phyloP scores from a whole-genome alignment of 1,140 invertebrate genomes.

The Brachionus manjavacas region DNA sequence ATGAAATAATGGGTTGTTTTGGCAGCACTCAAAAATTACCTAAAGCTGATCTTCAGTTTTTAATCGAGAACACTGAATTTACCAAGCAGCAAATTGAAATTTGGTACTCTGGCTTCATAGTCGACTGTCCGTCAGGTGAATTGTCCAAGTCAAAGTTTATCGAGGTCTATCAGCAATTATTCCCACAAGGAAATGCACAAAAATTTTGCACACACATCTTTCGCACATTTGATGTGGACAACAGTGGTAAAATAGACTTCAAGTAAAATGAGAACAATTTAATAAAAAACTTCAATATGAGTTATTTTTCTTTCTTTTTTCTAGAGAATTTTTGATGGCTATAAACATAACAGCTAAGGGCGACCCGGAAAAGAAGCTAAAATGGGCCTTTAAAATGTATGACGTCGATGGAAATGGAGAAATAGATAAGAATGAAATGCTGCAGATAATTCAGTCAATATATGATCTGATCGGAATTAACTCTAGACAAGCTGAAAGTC shows the following conservation, averaged over 20 bases:
- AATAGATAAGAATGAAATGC: slow-evolving; percentile 83
- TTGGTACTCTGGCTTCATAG: slow-evolving; percentile 33
- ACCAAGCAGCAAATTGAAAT: slow-evolving; percentile 69
- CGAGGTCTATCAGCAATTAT: slow-evolving; percentile 91
- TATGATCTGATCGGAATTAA: slow-evolving; percentile 40
- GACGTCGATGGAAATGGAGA: slow-evolving; percentile 99
- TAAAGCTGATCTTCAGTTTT: slow-evolving; percentile 55
- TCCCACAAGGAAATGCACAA: slow-evolving; percentile 93
- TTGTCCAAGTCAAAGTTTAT: slow-evolving; percentile 96
- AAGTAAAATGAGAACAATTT: slow-evolving; percentile 46
- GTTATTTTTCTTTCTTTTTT: neutral
- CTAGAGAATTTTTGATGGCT: slow-evolving; percentile 85
- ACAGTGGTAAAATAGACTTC: slow-evolving; percentile 68
- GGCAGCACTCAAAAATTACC: slow-evolving; percentile 43
- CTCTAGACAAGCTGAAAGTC: neutral
- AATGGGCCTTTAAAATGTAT: slow-evolving; percentile 95
- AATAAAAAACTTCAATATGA: neutral
- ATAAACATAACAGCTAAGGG: slow-evolving; percentile 96
- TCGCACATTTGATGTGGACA: slow-evolving; percentile 97
- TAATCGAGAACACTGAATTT: slow-evolving; percentile 57
- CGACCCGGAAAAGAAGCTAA: slow-evolving; percentile 93
- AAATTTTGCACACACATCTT: slow-evolving; percentile 99
- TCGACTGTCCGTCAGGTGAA: slow-evolving; percentile 94
- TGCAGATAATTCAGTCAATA: slow-evolving; percentile 57
- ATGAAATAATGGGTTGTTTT: slow-evolving; percentile 38